Base-by-base conservation (phyloP, 2,797 vertebrate species). In the Champsocephalus gunnari region DNA sequence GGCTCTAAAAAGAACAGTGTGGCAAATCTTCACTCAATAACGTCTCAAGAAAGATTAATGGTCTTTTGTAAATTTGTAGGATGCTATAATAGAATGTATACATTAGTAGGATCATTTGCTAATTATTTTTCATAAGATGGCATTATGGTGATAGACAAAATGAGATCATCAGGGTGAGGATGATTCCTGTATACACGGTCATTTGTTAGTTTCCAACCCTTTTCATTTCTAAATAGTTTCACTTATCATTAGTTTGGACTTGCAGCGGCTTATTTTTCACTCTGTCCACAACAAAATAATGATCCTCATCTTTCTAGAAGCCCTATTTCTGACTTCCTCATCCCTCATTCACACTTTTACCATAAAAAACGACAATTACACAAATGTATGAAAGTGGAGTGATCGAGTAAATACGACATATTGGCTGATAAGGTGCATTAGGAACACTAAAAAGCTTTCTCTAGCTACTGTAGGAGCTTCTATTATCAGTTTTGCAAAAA, bases 21-120 rank as follows among this genome's bases (percentile, higher is more conserved):
- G 82, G 69, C 81, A 81, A 66, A 69, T 68, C 78, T 88, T 87
- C 75, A 84, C 81, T 88, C 72, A 71, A 1, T 63, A 34, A 66
- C 58, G 71, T 72, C 71, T 77, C 67, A 51, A 44, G 47, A 65
- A 83, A 79, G 58, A 80, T 71, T 75, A 71, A 79, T 86, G 51
- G 53, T n/a, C 16, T 63, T 81, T 81, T 73, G 62, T 84, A 64
- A 76, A 62, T 86, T 67, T 79, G 77, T 50, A 78, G 54, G 65
- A 82, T 64, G 61, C 66, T 60, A 56, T 45, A 47, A 73, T 56
- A 58, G 70, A 69, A 71, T 77, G 69, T 57, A 60, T 66, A 54
- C 28, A 58, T 63, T 49, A 51, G 75, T 54, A 38, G 38, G 68
- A 80, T 72, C 3, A 81, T 84, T 84, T 75, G 47, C 73, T 77